Conservation (phyloP, 2,113 vertebrate species). For the Hirundichthys speculiger region DNA sequence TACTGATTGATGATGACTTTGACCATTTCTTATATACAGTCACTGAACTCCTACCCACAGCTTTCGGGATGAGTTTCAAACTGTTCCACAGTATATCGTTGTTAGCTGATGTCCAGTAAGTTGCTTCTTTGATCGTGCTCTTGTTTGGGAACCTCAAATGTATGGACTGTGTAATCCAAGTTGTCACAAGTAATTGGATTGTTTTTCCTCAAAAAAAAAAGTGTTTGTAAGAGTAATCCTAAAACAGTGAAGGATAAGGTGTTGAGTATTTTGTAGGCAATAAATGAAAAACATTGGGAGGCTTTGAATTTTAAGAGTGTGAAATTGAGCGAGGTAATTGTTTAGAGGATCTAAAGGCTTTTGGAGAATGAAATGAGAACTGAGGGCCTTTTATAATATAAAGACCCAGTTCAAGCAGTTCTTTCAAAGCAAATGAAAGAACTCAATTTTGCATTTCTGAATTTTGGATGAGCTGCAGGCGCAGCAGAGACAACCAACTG, state of each 20-base stretch:
- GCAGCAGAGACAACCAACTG: slow-evolving; percentile 19
- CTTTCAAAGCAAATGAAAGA: slow-evolving; percentile 23
- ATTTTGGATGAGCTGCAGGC: slow-evolving; percentile 15
- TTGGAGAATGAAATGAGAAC: slow-evolving; percentile 9
- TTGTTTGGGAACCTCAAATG: no score
- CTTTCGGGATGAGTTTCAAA: no score
- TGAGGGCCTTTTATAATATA: slow-evolving; percentile 13
- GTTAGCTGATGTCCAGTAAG: no score
- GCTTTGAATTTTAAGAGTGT: background rate
- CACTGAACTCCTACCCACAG: no score
- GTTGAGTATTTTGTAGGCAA: slow-evolving; percentile 1
- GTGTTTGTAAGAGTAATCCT: background rate
- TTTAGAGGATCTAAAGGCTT: slow-evolving; percentile 8
- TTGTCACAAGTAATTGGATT: no score
- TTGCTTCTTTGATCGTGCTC: no score
- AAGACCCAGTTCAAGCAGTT: slow-evolving; percentile 11
- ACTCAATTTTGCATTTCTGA: slow-evolving; percentile 8
- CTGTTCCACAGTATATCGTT: no score
- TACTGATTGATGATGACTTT: no score
- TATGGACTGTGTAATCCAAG: no score
- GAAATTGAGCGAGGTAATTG: slow-evolving; percentile 19
- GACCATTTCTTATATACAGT: no score
- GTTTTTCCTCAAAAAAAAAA: no score
- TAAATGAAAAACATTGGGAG: background rate
- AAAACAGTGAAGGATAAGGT: slow-evolving; percentile 3